These are phyloP conservation scores for Balearica regulorum DNA, from an alignment of 2,797 vertebrate genomes.

Conservation along the genomic window DNA sequence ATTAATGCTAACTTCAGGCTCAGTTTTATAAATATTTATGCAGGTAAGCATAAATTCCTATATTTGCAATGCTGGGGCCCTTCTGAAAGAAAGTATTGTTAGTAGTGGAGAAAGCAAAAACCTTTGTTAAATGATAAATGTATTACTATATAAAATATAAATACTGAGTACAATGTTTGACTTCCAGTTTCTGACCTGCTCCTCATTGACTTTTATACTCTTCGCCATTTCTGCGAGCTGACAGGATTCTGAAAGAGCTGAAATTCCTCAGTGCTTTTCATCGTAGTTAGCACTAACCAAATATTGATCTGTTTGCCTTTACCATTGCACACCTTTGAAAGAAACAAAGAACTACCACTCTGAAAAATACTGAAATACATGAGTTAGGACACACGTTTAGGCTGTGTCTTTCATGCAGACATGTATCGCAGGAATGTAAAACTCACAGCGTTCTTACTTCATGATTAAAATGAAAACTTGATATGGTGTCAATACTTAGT, in stretches of 20 bases:
- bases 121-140: not conserved
- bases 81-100: not conserved
- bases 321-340: not conserved
- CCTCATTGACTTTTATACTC: not conserved
- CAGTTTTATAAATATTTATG: slow-evolving; percentile 28
- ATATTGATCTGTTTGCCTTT: slow-evolving; percentile 23
- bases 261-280: not conserved
- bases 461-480: not conserved
- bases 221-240: not conserved
- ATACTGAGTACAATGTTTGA: not conserved
- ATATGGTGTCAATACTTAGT: not conserved
- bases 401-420: not conserved
- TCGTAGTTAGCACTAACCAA: not conserved
- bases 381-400: not conserved
- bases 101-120: not conserved
- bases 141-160: not conserved
- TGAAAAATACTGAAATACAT: not conserved
- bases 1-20: not conserved
- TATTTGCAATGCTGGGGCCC: not conserved
- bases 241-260: not conserved
- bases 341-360: not conserved
- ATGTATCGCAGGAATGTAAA: not conserved
- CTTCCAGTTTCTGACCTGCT: not conserved
- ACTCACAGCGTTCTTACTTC: not conserved
- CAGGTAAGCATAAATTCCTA: not conserved